Evolutionary conservation across 2,888 invertebrate species (phyloP), one percentile per base, ranked within the genome.

Genomic region (Helleia helle): DNA sequence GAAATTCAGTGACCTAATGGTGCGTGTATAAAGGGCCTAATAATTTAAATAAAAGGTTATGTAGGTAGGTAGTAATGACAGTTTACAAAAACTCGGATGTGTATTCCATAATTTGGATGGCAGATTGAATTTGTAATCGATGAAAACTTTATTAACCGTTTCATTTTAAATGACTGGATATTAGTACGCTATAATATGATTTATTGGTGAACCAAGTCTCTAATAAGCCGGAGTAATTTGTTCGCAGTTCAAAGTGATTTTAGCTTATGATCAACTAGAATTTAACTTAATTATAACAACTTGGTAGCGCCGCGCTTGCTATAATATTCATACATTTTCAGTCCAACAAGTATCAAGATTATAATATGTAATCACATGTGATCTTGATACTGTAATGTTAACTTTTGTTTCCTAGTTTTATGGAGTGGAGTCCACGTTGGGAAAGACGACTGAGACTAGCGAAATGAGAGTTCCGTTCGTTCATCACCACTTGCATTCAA

Each of bases 261-360:
- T 8, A 22, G 34, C 34, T 34, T 34, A 31, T 31, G 18, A 31
- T 31, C 30, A 30, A 30, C 31, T 15, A 17, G 6, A 31, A 11
- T 31, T 31, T 31, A 31, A 31, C 17, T 17, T 31, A 18, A 31
- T 31, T 18, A 17, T 17, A 31, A 31, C 9, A 15, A 17, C 31
- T 31, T 18, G 11, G 31, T 17, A 5, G 18, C 3, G 5, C 3
- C 5, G n/a, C 18, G 31, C 17, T 9, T 17, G 11, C 31, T 9
- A 17, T 31, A 31, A 31, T 31, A n/a, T n/a, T n/a, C 5, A 5
- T 3, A 18, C 5, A 18, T 31, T 18, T 18, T 4, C 5, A 18
- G 5, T 18, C 3, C 4, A 18, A 18, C 5, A 3, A 4, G 3
- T 22, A 22, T 3, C 4, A 1, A 7, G 3, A 7, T 6, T n/a